phyloP scores from a whole-genome alignment of 1,140 invertebrate species.

The Musca vetustissima region DNA sequence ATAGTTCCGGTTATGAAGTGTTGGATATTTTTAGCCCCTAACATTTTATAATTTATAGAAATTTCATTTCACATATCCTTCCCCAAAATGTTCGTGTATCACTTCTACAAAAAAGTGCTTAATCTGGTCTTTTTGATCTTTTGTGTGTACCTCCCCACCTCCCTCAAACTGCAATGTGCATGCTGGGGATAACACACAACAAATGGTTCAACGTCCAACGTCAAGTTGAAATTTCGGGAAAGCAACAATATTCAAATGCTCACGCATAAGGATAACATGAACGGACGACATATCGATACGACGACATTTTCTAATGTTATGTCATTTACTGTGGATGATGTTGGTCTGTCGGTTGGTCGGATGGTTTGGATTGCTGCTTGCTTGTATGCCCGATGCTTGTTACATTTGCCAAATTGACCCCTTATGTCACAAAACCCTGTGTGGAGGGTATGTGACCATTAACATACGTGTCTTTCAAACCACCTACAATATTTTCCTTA shows the following conservation, averaged over 20 bases:
- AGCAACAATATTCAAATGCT: neutral
- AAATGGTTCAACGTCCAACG: neutral
- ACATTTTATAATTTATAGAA: no score
- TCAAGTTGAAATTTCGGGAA: conserved; percentile 15
- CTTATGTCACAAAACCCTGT: neutral
- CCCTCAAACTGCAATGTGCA: no score
- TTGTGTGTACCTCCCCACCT: no score
- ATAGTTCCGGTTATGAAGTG: no score
- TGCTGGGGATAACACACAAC: no score
- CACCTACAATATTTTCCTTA: conserved; percentile 15
- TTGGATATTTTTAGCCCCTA: no score
- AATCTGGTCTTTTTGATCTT: no score
- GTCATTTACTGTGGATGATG: conserved; percentile 12
- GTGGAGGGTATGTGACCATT: neutral
- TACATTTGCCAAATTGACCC: neutral
- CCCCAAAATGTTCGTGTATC: no score
- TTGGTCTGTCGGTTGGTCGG: neutral
- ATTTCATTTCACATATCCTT: no score
- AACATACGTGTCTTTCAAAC: conserved; percentile 5
- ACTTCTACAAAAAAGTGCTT: no score
- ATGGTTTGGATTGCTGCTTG: no score
- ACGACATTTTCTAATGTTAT: conserved; percentile 14
- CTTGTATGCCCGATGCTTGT: neutral
- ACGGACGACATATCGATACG: conserved; percentile 19
- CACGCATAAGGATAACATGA: no score